These are phyloP conservation scores for Popillia japonica DNA, from an alignment of 1,140 invertebrate species.

Conservation along the genomic window DNA sequence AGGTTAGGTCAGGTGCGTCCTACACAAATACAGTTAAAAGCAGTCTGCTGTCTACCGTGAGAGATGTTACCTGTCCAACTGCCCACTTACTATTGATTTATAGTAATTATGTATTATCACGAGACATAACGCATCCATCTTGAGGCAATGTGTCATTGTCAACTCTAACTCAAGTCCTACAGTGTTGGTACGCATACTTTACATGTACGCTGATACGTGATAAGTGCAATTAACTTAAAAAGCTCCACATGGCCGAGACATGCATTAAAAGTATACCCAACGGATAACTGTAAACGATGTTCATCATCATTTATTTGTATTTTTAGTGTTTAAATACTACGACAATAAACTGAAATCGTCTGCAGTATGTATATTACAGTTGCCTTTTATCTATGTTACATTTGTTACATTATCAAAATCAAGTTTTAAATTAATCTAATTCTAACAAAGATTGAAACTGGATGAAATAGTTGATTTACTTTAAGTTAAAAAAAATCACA, in stretches of 20 bases:
- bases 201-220: background rate
- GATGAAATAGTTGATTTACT: no score
- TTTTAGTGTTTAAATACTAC: no score
- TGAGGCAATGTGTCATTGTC: constrained; percentile 45
- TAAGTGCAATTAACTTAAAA: constrained; percentile 22
- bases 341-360: no score
- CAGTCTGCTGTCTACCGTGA: constrained; percentile 47
- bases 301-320: no score
- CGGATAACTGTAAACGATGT: background rate
- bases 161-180: constrained; percentile 34
- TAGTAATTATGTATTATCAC: constrained; percentile 57
- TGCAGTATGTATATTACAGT: no score
- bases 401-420: no score
- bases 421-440: no score
- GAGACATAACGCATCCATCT: constrained; percentile 51
- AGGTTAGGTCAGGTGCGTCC: constrained; percentile 45
- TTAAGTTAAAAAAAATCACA: no score
- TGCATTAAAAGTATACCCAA: background rate
- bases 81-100: constrained; percentile 58
- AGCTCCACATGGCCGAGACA: background rate
- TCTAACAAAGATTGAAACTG: no score
- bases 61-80: constrained; percentile 53
- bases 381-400: no score
- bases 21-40: constrained; percentile 50
- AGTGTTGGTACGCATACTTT: background rate